phyloP scores from a whole-genome alignment of 2,888 invertebrate genomes.

The Balanococcus diminutus region DNA sequence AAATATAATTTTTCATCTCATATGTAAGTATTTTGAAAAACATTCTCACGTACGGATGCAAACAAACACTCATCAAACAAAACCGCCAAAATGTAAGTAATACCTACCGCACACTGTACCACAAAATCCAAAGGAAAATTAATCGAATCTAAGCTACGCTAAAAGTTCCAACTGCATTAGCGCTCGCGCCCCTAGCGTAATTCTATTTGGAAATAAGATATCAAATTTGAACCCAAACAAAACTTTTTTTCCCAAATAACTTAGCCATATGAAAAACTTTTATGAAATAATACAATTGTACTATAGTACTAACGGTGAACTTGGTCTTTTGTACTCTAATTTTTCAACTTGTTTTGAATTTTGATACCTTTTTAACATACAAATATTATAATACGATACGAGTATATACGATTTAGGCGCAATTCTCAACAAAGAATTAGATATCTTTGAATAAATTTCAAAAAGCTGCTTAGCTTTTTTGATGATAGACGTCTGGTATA shows the following conservation, averaged over 20 bases:
- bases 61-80: too few relatives aligned
- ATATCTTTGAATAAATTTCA: not conserved
- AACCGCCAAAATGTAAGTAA: too few relatives aligned
- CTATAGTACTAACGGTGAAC: not conserved
- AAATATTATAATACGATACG: not conserved
- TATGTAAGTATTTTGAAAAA: too few relatives aligned
- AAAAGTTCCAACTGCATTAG: not conserved
- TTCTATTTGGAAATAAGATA: not conserved
- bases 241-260: not conserved
- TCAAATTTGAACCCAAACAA: not conserved
- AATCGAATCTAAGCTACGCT: too few relatives aligned
- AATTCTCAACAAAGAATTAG: not conserved
- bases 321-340: not conserved
- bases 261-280: not conserved
- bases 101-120: too few relatives aligned
- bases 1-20: too few relatives aligned
- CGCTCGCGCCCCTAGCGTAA: not conserved
- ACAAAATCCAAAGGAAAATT: not conserved
- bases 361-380: constrained; percentile 20
- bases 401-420: not conserved
- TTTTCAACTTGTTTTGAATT: not conserved
- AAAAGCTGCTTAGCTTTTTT: not conserved
- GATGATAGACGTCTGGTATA: not conserved
- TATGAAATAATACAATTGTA: not conserved
- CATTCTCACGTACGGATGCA: too few relatives aligned